Evolutionary conservation across 2,113 vertebrate species (phyloP).

Genomic region (Mugil cephalus): DNA sequence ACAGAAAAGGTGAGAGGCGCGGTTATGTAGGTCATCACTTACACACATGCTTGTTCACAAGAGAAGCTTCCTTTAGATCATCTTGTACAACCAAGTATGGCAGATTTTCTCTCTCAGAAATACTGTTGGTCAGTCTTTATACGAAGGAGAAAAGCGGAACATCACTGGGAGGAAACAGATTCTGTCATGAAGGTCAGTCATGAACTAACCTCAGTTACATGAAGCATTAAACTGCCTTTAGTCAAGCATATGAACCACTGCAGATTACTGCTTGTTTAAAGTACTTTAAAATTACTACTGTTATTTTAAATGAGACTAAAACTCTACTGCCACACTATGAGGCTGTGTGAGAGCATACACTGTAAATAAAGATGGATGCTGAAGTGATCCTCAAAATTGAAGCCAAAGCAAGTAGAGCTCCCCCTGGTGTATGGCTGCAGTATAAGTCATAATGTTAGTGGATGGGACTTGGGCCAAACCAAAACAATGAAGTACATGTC

Average conservation of each 20-base stretch:
- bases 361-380: too few relatives aligned
- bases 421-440: too few relatives aligned
- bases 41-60: conserved; percentile 48
- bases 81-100: conserved; percentile 28
- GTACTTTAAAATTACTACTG: background rate
- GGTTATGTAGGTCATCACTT: conserved; percentile 72
- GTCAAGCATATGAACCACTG: background rate
- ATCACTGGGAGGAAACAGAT: conserved; percentile 21
- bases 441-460: too few relatives aligned
- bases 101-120: conserved; percentile 33
- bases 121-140: conserved; percentile 3
- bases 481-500: too few relatives aligned
- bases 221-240: conserved; percentile 46
- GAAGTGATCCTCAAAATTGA: too few relatives aligned
- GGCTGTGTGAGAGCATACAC: background rate
- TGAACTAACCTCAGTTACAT: conserved; percentile 44
- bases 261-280: background rate
- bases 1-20: conserved; percentile 76
- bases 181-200: conserved; percentile 61
- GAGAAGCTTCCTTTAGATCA: conserved; percentile 34
- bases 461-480: too few relatives aligned
- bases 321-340: background rate
- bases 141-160: conserved; percentile 22
- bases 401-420: too few relatives aligned
- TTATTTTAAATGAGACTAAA: background rate